Evolutionary conservation across 2,113 vertebrate species (phyloP), one percentile per base, ranked within the genome.

Genomic region (Ptychochromis oligacanthus): DNA sequence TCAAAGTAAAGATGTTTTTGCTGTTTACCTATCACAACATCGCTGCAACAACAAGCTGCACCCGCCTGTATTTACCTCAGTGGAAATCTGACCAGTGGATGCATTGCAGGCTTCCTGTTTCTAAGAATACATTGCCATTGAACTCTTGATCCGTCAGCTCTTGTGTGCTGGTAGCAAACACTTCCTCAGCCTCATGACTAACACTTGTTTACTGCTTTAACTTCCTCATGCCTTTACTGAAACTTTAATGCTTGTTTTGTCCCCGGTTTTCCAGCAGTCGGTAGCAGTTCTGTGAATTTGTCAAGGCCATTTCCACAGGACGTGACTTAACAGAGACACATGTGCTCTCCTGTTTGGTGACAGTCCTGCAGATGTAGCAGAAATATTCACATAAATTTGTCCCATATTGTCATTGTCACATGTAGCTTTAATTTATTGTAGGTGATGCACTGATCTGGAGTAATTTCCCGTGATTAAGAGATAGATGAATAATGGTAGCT

Each of bases 71-170:
- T 90, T 92, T 77, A 86, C 86, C 67, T 77, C 79, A 31, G 82
- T 93, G 88, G 88, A 86, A 86, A 86, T 81, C 75, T 57, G 46
- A 83, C 4, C 80, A 4, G 85, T 89, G 88, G 91, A 89, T 72
- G 75, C 11, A 82, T 87, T 64, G 54, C 83, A 81, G 76, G 79
- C 87, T 94, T 96, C 92, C 93, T 89, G 91, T 95, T 94, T 93
- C 93, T 93, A 94, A 95, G 92, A 94, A 95, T 95, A 94, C 67
- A 75, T 67, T 10, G 28, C 83, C 84, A 84, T 88, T 94, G 91
- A 94, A 92, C 93, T 91, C 61, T 84, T 90, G 84, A 81, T 84
- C 89, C 11, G 54, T 84, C 49, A 5, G 57, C 81, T 83, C 81
- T 83, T 82, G 82, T 81, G 84, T 83, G 52, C 77, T 74, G 86